phyloP scores from a whole-genome alignment of 2,797 vertebrate species.

The Taenioides sp. region DNA sequence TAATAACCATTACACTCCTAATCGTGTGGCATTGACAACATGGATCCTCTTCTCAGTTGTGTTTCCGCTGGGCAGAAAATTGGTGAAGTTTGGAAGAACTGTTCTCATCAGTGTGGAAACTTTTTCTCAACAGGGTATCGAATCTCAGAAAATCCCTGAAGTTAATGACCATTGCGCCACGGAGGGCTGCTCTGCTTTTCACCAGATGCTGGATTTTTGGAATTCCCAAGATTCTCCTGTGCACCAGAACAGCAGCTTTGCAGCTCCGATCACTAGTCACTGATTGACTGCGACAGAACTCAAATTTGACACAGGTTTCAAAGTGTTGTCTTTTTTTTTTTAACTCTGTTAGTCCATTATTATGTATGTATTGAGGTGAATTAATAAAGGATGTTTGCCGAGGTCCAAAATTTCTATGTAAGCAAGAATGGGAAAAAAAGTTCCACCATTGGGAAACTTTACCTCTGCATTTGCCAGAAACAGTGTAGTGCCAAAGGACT shows the following conservation, averaged over 20 bases:
- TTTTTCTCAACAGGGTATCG: conserved; percentile 73
- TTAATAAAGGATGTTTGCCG: no score
- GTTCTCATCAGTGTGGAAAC: conserved; percentile 69
- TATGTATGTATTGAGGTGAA: no score
- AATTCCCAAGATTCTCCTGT: conserved; percentile 75
- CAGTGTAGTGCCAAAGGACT: background rate
- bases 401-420: background rate
- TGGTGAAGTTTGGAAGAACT: conserved; percentile 67
- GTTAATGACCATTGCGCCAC: conserved; percentile 75
- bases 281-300: conserved; percentile 74
- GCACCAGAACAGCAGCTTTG: conserved; percentile 73
- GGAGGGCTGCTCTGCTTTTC: conserved; percentile 74
- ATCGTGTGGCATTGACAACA: conserved; percentile 43
- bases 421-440: background rate
- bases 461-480: background rate
- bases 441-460: no score
- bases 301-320: conserved; percentile 60
- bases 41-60: conserved; percentile 40
- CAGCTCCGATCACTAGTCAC: conserved; percentile 58
- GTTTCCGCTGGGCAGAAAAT: conserved; percentile 66
- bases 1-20: conserved; percentile 60
- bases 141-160: conserved; percentile 72
- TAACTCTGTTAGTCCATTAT: background rate
- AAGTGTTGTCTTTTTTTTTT: background rate
- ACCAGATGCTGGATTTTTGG: conserved; percentile 75